phyloP scores from a whole-genome alignment of 2,113 vertebrate species.

The Misgurnus anguillicaudatus region DNA sequence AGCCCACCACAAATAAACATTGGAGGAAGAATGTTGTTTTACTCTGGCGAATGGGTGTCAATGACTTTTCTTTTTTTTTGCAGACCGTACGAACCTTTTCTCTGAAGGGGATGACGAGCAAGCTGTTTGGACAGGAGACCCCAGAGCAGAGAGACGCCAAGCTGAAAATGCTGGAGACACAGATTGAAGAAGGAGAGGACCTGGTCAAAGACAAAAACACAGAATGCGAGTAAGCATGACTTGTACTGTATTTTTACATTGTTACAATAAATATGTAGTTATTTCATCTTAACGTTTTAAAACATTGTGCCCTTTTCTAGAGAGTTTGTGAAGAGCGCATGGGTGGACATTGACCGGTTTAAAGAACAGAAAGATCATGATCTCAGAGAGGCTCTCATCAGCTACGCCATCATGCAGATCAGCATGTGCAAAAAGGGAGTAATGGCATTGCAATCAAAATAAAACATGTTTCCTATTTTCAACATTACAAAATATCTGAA shows the following conservation, averaged over 20 bases:
- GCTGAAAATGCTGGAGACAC: constrained; percentile 87
- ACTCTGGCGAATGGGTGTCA: background rate
- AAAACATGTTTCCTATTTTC: background rate
- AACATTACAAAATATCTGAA: no score
- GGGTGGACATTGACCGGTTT: constrained; percentile 92
- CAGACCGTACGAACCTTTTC: constrained; percentile 93
- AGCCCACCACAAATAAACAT: background rate
- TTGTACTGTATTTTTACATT: no score
- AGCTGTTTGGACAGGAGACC: constrained; percentile 94
- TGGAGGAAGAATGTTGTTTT: background rate
- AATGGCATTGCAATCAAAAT: background rate
- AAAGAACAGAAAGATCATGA: constrained; percentile 94
- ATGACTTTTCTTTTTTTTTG: constrained; percentile 37
- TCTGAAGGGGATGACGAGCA: constrained; percentile 94
- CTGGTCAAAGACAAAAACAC: constrained; percentile 83
- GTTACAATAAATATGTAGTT: no score
- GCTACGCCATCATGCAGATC: constrained; percentile 97
- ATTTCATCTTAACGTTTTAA: background rate
- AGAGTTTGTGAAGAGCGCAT: constrained; percentile 90
- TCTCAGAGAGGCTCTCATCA: constrained; percentile 92
- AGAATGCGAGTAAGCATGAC: constrained; percentile 84
- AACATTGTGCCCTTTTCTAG: constrained; percentile 63
- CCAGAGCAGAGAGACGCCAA: constrained; percentile 91
- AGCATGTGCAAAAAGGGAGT: constrained; percentile 95
- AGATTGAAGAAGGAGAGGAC: constrained; percentile 89